A percentile compares a stretch with the other conserved stretches of the same genome.
Conservation (phyloP, 2,797 vertebrate genomes). For the Danio aesculapii region DNA sequence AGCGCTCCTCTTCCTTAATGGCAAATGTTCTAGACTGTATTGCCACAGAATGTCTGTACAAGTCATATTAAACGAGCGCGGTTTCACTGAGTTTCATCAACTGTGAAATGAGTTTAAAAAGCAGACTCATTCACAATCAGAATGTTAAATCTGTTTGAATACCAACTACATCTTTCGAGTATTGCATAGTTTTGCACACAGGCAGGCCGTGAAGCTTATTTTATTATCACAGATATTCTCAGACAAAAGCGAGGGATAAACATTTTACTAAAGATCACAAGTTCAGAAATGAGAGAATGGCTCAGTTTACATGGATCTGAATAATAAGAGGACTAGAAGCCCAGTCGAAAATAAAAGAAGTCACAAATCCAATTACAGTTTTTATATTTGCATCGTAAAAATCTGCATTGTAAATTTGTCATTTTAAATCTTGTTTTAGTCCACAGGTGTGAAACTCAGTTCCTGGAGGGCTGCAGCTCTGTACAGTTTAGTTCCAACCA, state of each 20-base stretch:
- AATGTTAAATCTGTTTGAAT: conserved; percentile 41
- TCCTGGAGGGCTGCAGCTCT: too few relatives aligned
- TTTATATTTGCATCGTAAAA: too few relatives aligned
- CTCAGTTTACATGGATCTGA: background rate
- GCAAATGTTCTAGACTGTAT: conserved; percentile 29
- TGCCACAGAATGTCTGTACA: conserved; percentile 14
- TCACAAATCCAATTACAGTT: too few relatives aligned
- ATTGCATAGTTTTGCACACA: background rate
- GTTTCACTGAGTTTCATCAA: conserved; percentile 49
- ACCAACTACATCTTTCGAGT: conserved; percentile 14
- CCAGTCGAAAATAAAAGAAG: too few relatives aligned
- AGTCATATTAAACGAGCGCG: conserved; percentile 34
- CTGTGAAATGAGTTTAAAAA: conserved; percentile 49
- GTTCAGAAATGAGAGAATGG: background rate
- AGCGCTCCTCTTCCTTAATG: conserved; percentile 1
- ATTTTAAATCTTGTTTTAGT: too few relatives aligned
- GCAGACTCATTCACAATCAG: conserved; percentile 8
- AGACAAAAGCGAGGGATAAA: background rate
- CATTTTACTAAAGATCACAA: background rate
- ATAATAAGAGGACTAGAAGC: too few relatives aligned
- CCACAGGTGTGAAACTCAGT: too few relatives aligned
- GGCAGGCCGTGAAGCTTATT: background rate
- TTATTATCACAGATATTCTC: background rate
- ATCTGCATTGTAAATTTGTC: too few relatives aligned
- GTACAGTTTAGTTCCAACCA: too few relatives aligned